These are phyloP conservation scores for Rhodophaea formosa DNA, from an alignment of 2,888 invertebrate genomes.

Conservation along the genomic window DNA sequence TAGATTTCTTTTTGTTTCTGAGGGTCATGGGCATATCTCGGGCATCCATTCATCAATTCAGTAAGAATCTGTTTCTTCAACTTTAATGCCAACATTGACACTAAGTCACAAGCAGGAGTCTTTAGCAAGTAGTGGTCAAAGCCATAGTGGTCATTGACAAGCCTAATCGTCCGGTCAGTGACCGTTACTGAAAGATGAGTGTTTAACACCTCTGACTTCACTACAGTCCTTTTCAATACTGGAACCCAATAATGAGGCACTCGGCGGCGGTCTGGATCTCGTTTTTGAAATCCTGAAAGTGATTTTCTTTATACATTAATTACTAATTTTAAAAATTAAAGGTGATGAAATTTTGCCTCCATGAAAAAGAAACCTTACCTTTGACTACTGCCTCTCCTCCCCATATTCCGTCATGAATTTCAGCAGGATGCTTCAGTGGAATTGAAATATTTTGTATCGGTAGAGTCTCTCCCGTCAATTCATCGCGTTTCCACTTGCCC, in stretches of 20 bases:
- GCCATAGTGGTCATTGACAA: slow-evolving; percentile 94
- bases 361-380: slow-evolving; percentile 68
- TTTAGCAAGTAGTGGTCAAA: slow-evolving; percentile 97
- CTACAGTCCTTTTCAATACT: slow-evolving; percentile 86
- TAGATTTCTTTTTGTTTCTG: slow-evolving; percentile 86
- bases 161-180: slow-evolving; percentile 89
- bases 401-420: slow-evolving; percentile 94
- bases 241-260: slow-evolving; percentile 96
- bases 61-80: slow-evolving; percentile 92
- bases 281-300: slow-evolving; percentile 84
- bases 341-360: not conserved
- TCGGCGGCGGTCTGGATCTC: slow-evolving; percentile 80
- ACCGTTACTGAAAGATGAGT: slow-evolving; percentile 90
- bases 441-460: slow-evolving; percentile 89
- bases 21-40: slow-evolving; percentile 84
- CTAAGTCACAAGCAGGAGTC: slow-evolving; percentile 95
- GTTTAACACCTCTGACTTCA: slow-evolving; percentile 95
- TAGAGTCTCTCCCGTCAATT: slow-evolving; percentile 85
- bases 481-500: slow-evolving; percentile 87
- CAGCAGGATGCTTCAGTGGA: slow-evolving; percentile 88
- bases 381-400: slow-evolving; percentile 97
- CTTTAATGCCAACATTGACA: slow-evolving; percentile 90
- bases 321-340: too few species aligned
- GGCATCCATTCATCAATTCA: slow-evolving; percentile 85
- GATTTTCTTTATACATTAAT: not conserved